Conservation (phyloP, 1,140 invertebrate species). For the Tetragonula clypearis region DNA sequence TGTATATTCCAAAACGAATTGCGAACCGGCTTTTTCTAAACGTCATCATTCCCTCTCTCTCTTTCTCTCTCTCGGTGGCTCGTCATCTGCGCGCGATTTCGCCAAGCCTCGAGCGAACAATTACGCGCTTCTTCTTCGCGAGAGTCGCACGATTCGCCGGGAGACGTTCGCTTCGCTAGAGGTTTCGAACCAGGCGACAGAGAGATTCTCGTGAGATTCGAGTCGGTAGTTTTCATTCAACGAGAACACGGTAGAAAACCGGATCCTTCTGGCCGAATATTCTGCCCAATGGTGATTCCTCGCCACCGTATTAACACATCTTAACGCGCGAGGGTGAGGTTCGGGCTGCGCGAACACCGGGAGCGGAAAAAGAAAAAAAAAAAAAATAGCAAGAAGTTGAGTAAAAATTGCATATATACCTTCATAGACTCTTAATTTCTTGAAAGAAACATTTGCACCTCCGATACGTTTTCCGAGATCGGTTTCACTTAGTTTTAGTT, state of each 20-base stretch:
- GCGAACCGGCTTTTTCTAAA: constrained; percentile 69
- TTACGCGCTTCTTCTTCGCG: constrained; percentile 27
- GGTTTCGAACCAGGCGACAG: not conserved
- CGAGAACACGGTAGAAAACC: constrained; percentile 29
- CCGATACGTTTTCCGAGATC: no score
- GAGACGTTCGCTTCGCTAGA: no score
- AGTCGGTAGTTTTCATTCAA: not conserved
- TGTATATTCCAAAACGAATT: constrained; percentile 65
- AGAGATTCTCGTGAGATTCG: not conserved
- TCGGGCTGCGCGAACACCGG: no score
- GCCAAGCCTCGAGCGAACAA: constrained; percentile 6
- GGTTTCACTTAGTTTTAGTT: no score
- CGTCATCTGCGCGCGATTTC: not conserved
- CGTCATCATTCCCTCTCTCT: not conserved
- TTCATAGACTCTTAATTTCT: no score
- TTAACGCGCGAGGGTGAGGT: no score
- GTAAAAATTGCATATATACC: no score
- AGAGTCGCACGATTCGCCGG: not conserved
- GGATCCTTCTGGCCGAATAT: no score
- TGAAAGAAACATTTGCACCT: no score
- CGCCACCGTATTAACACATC: not conserved
- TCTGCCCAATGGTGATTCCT: not conserved
- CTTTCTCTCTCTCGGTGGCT: not conserved
- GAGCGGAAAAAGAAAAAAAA: no score
- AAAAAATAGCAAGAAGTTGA: no score